A percentile compares a stretch with the other conserved stretches of the same genome.
These are phyloP conservation scores for Cavia aperea DNA, from an alignment of 2,113 vertebrate genomes.

Conservation along the genomic window DNA sequence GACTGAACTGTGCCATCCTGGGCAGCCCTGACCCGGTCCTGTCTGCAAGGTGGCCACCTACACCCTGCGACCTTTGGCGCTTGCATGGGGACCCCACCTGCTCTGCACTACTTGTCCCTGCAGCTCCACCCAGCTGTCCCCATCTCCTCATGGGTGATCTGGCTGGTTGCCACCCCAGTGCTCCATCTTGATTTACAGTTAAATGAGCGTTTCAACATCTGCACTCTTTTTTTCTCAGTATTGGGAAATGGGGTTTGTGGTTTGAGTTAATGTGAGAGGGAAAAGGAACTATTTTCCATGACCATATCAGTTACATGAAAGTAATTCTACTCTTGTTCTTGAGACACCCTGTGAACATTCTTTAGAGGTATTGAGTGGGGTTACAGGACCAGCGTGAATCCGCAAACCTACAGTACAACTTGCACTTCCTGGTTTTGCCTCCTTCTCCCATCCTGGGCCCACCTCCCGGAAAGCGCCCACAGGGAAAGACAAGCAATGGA, in stretches of 20 bases:
- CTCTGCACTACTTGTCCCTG: not conserved
- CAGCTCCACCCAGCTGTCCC: not conserved
- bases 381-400: not conserved
- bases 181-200: not conserved
- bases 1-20: not conserved
- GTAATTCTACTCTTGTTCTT: not conserved
- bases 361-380: not conserved
- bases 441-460: not conserved
- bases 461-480: not conserved
- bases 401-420: not conserved
- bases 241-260: slow-evolving; percentile 6
- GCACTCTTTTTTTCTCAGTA: not conserved
- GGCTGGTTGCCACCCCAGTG: not conserved
- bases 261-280: not conserved
- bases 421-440: not conserved
- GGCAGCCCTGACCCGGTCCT: not conserved
- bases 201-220: slow-evolving; percentile 31
- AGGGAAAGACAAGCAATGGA: not conserved
- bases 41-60: not conserved
- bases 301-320: slow-evolving; percentile 30
- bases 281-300: not conserved
- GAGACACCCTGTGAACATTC: not conserved
- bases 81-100: not conserved
- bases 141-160: not conserved
- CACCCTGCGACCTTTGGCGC: not conserved